Conservation (phyloP, 2,113 vertebrate genomes). For the Brachypodius melanocephalos region DNA sequence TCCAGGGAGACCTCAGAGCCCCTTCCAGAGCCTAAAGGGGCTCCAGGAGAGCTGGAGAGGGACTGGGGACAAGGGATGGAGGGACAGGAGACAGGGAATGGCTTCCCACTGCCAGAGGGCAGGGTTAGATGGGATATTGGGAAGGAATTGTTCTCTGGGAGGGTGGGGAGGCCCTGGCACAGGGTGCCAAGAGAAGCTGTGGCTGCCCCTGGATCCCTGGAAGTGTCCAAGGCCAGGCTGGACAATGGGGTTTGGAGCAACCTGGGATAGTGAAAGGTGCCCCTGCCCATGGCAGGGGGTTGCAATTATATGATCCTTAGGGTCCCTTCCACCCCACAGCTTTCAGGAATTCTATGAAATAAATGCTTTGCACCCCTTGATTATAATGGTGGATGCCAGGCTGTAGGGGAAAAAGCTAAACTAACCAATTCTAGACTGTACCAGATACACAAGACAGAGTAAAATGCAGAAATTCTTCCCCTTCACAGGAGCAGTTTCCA, state of each 20-base stretch:
- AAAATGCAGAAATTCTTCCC: background rate
- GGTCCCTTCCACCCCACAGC: background rate
- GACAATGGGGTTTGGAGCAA: accelerated
- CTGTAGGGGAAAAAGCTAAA: background rate
- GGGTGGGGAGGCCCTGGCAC: accelerated
- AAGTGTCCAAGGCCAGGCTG: accelerated
- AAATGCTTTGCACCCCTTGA: background rate
- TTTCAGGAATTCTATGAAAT: background rate
- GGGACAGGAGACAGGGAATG: background rate
- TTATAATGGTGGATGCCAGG: background rate
- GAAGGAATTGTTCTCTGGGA: background rate
- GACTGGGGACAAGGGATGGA: background rate
- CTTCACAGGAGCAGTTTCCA: background rate
- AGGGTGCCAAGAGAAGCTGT: background rate
- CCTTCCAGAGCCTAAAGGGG: accelerated
- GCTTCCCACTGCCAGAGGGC: background rate
- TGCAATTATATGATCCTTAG: background rate
- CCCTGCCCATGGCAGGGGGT: background rate
- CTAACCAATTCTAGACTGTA: background rate
- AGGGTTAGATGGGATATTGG: accelerated
- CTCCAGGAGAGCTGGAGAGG: background rate
- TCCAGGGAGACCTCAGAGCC: accelerated
- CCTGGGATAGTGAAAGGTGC: background rate
- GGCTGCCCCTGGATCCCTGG: background rate
- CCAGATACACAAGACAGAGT: background rate